Percentiles rank a stretch among this genome's conserved stretches.
Conservation (phyloP, 2,113 vertebrate species). For the Rattus norvegicus region DNA sequence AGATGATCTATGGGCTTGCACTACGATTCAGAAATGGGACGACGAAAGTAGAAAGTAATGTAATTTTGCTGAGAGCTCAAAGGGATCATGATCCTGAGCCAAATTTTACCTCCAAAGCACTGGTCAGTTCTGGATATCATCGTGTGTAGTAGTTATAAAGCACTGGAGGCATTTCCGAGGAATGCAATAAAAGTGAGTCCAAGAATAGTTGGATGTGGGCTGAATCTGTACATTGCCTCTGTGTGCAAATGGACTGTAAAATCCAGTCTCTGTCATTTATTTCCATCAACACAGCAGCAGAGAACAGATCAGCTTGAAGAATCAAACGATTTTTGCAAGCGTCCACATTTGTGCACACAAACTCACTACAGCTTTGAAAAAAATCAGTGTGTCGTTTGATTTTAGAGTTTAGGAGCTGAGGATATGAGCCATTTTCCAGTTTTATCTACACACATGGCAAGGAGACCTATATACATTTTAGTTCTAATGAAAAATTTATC, state of each 20-base stretch:
- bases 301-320: slow-evolving; percentile 49
- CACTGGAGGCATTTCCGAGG: slow-evolving; percentile 57
- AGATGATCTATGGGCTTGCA: slow-evolving; percentile 41
- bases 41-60: slow-evolving; percentile 12
- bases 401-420: slow-evolving; percentile 25
- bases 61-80: slow-evolving; percentile 71
- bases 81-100: slow-evolving; percentile 58
- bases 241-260: slow-evolving; percentile 27
- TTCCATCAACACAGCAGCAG: slow-evolving; percentile 65
- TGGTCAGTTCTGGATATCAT: slow-evolving; percentile 67
- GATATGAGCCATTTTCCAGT: background rate
- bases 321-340: slow-evolving; percentile 29
- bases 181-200: slow-evolving; percentile 67
- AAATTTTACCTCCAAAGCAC: slow-evolving; percentile 61
- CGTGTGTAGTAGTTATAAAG: slow-evolving; percentile 60
- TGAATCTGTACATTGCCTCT: slow-evolving; percentile 7
- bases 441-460: slow-evolving; percentile 6
- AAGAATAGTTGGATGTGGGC: slow-evolving; percentile 24
- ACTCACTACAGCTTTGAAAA: background rate
- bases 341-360: background rate
- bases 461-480: background rate
- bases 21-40: background rate
- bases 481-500: slow-evolving; percentile 24
- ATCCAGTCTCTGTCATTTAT: background rate
- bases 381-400: background rate